Conservation (phyloP, 2,113 vertebrate genomes). For the Pampusana beccarii region DNA sequence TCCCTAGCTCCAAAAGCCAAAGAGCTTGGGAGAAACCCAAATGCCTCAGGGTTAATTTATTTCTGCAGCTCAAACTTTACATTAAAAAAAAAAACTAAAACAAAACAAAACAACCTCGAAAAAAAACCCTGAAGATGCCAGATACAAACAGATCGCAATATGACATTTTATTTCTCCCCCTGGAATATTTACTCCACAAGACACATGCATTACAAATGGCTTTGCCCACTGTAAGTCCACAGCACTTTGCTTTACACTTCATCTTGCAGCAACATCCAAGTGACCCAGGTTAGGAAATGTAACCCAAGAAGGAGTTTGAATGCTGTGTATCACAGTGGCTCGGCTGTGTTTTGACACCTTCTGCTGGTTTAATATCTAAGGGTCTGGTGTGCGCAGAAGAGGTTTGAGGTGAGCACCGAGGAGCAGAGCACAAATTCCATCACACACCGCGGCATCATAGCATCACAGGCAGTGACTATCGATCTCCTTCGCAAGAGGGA, state of each 20-base stretch:
- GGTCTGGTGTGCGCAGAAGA: background rate
- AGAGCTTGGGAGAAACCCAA: background rate
- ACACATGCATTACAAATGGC: background rate
- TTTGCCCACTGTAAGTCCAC: constrained; percentile 10
- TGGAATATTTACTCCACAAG: background rate
- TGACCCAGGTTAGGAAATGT: background rate
- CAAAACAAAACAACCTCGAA: too few relatives aligned
- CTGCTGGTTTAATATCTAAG: background rate
- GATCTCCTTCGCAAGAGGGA: background rate
- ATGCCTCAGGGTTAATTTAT: background rate
- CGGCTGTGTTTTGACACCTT: background rate
- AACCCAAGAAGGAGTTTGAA: background rate
- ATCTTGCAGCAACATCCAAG: background rate
- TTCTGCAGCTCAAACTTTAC: background rate
- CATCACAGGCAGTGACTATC: background rate
- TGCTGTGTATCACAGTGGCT: background rate
- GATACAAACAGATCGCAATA: background rate
- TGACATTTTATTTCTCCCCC: background rate
- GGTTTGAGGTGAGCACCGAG: background rate
- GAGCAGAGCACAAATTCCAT: background rate
- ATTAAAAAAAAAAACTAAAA: background rate
- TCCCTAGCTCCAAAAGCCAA: background rate
- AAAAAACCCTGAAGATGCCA: background rate
- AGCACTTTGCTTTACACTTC: background rate
- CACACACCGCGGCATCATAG: constrained; percentile 8